phyloP scores from a whole-genome alignment of 2,113 vertebrate genomes.

The Cebus imitator region DNA sequence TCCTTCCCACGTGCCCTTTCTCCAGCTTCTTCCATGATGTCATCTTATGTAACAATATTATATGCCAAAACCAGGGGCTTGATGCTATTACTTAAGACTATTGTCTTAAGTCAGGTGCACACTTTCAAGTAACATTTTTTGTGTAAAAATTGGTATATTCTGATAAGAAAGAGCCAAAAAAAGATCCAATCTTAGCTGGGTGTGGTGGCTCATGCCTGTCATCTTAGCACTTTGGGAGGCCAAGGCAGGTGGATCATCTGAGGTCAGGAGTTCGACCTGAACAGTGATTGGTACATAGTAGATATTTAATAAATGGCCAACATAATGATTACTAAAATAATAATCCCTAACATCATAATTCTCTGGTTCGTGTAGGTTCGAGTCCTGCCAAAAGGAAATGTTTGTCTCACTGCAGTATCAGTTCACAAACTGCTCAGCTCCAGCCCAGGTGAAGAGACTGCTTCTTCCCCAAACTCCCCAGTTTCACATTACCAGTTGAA shows the following conservation, averaged over 20 bases:
- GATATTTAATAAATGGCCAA: not conserved
- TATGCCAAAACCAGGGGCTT: not conserved
- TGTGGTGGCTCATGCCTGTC: no score
- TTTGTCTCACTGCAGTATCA: not conserved
- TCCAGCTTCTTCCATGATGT: no score
- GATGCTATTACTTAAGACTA: not conserved
- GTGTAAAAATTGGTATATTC: not conserved
- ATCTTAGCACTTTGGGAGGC: no score
- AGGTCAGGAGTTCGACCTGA: no score
- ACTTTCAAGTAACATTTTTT: not conserved
- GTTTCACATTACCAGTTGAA: not conserved
- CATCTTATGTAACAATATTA: not conserved
- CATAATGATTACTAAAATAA: not conserved
- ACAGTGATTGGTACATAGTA: not conserved
- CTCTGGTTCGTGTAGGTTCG: not conserved
- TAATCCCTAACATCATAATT: not conserved
- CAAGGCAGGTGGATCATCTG: no score
- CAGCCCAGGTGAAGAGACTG: not conserved
- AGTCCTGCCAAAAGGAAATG: not conserved
- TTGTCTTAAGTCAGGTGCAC: not conserved
- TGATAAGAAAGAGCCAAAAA: not conserved
- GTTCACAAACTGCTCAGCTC: not conserved
- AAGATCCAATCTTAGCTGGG: not conserved
- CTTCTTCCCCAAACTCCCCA: not conserved
- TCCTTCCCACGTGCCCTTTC: not conserved